These are phyloP conservation scores for Actenoides hombroni DNA, from an alignment of 2,113 vertebrate genomes.

Conservation along the genomic window DNA sequence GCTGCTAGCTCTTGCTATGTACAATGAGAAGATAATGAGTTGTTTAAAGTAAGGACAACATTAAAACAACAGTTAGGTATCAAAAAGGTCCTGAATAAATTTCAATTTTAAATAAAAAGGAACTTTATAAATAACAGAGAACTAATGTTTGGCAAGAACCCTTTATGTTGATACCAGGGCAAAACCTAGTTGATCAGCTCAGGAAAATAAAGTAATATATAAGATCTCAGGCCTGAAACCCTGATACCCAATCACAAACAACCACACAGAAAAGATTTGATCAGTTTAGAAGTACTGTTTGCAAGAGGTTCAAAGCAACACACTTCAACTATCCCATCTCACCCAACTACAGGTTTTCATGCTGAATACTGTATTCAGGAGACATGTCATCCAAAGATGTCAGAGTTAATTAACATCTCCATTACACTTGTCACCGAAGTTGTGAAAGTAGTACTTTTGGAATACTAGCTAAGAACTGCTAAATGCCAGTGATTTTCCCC, in stretches of 20 bases:
- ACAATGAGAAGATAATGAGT: not conserved
- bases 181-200: not conserved
- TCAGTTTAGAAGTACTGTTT: not conserved
- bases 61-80: not conserved
- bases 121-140: not conserved
- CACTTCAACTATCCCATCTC: not conserved
- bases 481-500: not conserved
- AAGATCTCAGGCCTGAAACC: not conserved
- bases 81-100: not conserved
- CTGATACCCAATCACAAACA: not conserved
- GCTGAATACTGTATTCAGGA: not conserved
- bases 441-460: not conserved
- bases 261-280: not conserved
- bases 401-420: not conserved
- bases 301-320: not conserved
- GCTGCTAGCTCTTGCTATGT: not conserved
- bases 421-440: not conserved
- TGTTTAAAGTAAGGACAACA: not conserved
- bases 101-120: not conserved
- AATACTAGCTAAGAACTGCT: not conserved
- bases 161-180: not conserved
- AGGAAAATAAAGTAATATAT: not conserved
- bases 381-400: not conserved
- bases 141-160: not conserved
- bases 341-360: not conserved